Base-by-base conservation (phyloP, 2,888 invertebrate species). In the Mamestra brassicae region DNA sequence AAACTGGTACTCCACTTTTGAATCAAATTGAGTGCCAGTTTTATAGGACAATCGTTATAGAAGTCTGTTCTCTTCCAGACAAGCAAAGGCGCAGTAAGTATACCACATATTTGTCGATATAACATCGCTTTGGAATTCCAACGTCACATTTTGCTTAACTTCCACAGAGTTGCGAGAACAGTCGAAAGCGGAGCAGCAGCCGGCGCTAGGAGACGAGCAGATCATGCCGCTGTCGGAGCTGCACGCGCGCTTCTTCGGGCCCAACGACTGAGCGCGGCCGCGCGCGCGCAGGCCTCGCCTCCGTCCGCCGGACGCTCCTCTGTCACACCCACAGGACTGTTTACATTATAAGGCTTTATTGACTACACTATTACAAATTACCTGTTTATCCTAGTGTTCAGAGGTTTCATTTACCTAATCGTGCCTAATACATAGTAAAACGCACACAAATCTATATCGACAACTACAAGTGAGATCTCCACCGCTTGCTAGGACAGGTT, bases 151-250 rank as follows among this genome's bases (percentile, higher is more conserved):
- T n/a, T 34, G 11, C 3, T 8, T 47, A 0, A 15, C 10, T 0
- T 17, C 71, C 71, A 0, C 92, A 97, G 97, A 95, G 55, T 88
- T 96, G 8, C 90, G 97, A 13, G 96, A 96, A 57, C 94, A 95
- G 71, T 95, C 95, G 0, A 94, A 94, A 62, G 89, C 94, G 3
- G 95, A 96, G 74, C 94, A 93, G 83, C 95, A 95, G 84, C 95
- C 95, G 26, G 92, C 93, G 15, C 86, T 95, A 0, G 95, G 95
- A 11, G 93, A 94, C 81, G 97, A 96, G 84, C 91, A 93, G 60
- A 91, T 94, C 72, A 83, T 96, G 74, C 93, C 96, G 0, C 91
- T 97, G 0, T 87, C 87, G 0, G 93, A 94, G 72, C 91, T 96
- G 17, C 93, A 91, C 76, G 91, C 90, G 38, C 89, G 91, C 85